Evolutionary conservation across 2,888 invertebrate species (phyloP), one percentile per base, ranked within the genome.

Genomic region (Hyposoter didymator): DNA sequence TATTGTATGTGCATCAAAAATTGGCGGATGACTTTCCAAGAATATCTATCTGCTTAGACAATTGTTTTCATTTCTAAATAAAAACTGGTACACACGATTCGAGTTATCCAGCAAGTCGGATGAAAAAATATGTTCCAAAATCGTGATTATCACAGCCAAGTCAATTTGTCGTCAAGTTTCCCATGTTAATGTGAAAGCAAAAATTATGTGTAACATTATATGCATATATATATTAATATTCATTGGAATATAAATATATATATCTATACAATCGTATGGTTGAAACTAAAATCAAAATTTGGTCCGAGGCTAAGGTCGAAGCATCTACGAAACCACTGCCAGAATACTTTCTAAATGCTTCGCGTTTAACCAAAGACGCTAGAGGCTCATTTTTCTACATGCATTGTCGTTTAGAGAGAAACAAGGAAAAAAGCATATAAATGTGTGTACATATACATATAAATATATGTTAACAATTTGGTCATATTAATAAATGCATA

Each of bases 381-480:
- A 91, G 90, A 92, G 91, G 92, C 92, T 93, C 93, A 93, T 93
- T 94, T 94, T 94, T 93, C 93, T 94, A 94, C 93, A 92, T 91
- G 91, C 93, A 92, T 93, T 91, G 90, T 93, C 92, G 92, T 92
- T 82, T 85, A 84, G 76, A 84, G 72, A 82, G 72, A 86, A 64
- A 84, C 35, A 82, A 10, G 10, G 39, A 39, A 84, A 49, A 39
- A 49, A 35, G 70, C 22, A 59, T 32, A 52, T 72, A 52, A n/a
- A 35, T 47, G 74, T 82, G 74, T 80, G 81, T 66, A 59, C 32
- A 66, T 80, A 70, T 81, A 55, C 2, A 8, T 8, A 10, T 55
- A 22, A 55, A 70, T 78, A 84, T 32, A 55, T 28, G 59, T 62
- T 10, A 10, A 39, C 7, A 8, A 39, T 39, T 39, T 7, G 0